These are phyloP conservation scores for Periophthalmus magnuspinnatus DNA, from an alignment of 2,797 vertebrate species.

Conservation along the genomic window DNA sequence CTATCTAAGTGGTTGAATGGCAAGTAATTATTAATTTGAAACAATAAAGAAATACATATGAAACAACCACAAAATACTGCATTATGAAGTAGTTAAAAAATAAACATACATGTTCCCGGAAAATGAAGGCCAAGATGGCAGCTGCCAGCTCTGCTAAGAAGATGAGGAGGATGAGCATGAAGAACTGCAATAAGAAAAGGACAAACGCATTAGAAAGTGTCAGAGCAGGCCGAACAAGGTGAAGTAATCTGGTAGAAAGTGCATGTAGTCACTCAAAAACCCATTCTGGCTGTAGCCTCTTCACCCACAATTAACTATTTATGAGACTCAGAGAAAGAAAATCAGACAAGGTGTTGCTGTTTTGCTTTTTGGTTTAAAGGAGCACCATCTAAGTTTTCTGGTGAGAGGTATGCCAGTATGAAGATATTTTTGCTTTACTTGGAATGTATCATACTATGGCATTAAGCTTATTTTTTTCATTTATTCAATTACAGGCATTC, in stretches of 20 bases:
- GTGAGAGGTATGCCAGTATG: background rate
- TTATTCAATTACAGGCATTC: background rate
- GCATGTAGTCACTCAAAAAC: slow-evolving; percentile 41
- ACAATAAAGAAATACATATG: background rate
- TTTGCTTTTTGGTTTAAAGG: slow-evolving; percentile 24
- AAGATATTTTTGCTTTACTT: background rate
- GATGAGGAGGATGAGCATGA: slow-evolving; percentile 94
- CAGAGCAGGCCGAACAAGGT: slow-evolving; percentile 11
- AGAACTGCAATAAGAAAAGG: slow-evolving; percentile 81
- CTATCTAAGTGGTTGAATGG: too few relatives aligned
- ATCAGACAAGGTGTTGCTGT: slow-evolving; percentile 38
- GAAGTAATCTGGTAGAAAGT: slow-evolving; percentile 32
- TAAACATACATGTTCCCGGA: slow-evolving; percentile 91
- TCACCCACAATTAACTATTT: slow-evolving; percentile 64
- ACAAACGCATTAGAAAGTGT: slow-evolving; percentile 2
- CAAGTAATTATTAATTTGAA: background rate
- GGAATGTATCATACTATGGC: background rate
- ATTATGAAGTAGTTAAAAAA: background rate
- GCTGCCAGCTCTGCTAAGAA: slow-evolving; percentile 94
- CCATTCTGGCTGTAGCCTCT: slow-evolving; percentile 29
- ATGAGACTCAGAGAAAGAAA: slow-evolving; percentile 43
- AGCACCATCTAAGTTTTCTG: background rate
- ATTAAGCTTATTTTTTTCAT: background rate
- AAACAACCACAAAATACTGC: background rate
- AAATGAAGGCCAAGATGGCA: slow-evolving; percentile 92